These are phyloP conservation scores for Dynastes hyllus DNA, from an alignment of 2,888 invertebrate species.

Conservation along the genomic window DNA sequence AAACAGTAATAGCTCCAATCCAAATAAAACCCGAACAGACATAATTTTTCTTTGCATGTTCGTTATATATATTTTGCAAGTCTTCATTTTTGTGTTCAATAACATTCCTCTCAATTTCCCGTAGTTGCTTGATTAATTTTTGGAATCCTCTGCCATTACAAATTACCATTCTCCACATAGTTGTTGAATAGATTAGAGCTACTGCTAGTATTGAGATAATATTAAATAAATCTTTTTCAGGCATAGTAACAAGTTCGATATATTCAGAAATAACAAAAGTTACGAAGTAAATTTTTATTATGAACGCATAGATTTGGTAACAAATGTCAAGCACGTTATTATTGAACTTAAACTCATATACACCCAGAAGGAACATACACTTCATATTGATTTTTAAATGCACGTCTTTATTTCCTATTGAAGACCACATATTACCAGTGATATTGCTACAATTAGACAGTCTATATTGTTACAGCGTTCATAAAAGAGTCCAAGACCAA, in stretches of 20 bases:
- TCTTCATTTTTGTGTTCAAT: conserved; percentile 49
- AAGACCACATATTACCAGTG: neutral
- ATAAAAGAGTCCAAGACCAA: neutral
- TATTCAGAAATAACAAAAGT: conserved; percentile 55
- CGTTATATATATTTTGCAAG: conserved; percentile 52
- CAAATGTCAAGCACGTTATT: conserved; percentile 25
- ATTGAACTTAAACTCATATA: conserved; percentile 53
- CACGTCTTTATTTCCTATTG: conserved; percentile 40
- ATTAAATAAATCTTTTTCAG: conserved; percentile 52
- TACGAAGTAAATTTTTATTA: conserved; percentile 52
- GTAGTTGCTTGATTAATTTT: conserved; percentile 53
- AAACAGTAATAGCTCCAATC: conserved; percentile 50
- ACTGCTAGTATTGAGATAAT: conserved; percentile 54
- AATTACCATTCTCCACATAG: conserved; percentile 53
- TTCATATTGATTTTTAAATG: conserved; percentile 53
- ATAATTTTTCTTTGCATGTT: conserved; percentile 52
- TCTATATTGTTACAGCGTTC: too few species aligned
- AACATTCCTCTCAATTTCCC: conserved; percentile 50
- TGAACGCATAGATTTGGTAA: conserved; percentile 51
- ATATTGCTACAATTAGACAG: too few species aligned
- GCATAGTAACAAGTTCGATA: conserved; percentile 51
- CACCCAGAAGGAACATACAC: conserved; percentile 53
- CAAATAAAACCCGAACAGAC: conserved; percentile 50
- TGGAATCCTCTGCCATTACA: conserved; percentile 47
- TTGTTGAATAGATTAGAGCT: conserved; percentile 55